These are phyloP conservation scores for Tapirus indicus DNA, from an alignment of 2,797 vertebrate genomes.

Conservation along the genomic window DNA sequence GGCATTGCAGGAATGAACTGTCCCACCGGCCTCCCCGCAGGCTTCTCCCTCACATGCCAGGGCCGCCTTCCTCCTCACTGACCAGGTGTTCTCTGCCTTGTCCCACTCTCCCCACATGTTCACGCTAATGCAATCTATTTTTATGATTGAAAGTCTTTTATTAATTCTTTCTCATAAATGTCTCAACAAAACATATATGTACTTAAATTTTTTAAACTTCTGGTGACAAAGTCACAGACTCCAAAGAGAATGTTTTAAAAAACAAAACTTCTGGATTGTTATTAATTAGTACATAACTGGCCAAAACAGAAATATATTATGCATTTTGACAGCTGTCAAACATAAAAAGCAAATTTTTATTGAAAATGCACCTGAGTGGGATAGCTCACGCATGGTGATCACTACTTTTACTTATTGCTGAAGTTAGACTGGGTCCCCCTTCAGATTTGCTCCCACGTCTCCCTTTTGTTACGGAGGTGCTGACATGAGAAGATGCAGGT, in stretches of 20 bases:
- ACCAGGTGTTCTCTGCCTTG: background rate
- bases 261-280: background rate
- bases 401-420: background rate
- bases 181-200: background rate
- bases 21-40: background rate
- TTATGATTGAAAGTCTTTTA: background rate
- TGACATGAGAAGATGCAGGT: background rate
- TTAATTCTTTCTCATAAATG: background rate
- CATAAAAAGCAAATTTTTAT: background rate
- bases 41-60: background rate
- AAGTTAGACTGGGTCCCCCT: background rate
- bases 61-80: background rate
- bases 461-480: background rate
- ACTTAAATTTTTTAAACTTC: background rate
- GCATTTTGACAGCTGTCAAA: constrained; percentile 14
- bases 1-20: background rate
- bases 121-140: background rate
- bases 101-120: background rate
- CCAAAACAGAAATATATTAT: background rate
- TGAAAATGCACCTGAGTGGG: background rate
- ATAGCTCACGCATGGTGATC: background rate
- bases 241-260: background rate
- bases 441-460: background rate
- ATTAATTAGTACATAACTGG: background rate
- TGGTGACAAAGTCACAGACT: background rate